Percentiles rank a stretch among this genome's conserved stretches.
Conservation (phyloP, 2,888 invertebrate genomes). For the Augochlorella aurata region DNA sequence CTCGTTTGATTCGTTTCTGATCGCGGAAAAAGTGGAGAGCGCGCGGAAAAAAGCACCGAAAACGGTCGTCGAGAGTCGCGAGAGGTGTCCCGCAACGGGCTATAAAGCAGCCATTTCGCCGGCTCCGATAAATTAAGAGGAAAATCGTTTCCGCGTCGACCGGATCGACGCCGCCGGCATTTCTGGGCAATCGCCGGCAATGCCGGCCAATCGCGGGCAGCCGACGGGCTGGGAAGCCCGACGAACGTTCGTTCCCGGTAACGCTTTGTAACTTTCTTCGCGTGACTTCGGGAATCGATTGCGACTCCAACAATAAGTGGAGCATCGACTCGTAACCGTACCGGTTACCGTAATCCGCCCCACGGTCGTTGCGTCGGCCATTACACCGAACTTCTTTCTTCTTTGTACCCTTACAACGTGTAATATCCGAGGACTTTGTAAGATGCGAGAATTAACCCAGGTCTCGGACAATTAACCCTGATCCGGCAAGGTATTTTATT, state of each 20-base stretch:
- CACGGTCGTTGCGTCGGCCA: not conserved
- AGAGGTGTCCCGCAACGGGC: not conserved
- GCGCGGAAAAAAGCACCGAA: not conserved
- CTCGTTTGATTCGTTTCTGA: conserved; percentile 31
- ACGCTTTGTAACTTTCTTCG: conserved; percentile 55
- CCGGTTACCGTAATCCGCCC: conserved; percentile 26
- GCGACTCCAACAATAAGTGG: conserved; percentile 20
- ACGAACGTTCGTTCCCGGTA: conserved; percentile 26
- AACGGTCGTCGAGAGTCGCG: not conserved
- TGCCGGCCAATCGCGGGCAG: not conserved
- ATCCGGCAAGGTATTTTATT: no score
- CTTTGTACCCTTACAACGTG: not conserved
- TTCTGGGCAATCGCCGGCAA: no score
- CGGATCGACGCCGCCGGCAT: conserved; percentile 3
- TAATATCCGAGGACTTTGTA: no score
- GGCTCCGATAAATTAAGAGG: conserved; percentile 20
- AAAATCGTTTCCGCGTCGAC: conserved; percentile 36
- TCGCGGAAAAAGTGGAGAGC: not conserved
- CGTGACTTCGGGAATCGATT: conserved; percentile 49
- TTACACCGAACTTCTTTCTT: not conserved
- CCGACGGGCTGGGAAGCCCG: conserved; percentile 31
- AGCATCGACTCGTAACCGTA: conserved; percentile 52
- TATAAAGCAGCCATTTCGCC: not conserved
- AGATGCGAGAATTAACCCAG: no score
- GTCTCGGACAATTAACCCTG: no score